Evolutionary conservation across 2,888 invertebrate genomes (phyloP).

Genomic region (Hipparchia sbordonii): DNA sequence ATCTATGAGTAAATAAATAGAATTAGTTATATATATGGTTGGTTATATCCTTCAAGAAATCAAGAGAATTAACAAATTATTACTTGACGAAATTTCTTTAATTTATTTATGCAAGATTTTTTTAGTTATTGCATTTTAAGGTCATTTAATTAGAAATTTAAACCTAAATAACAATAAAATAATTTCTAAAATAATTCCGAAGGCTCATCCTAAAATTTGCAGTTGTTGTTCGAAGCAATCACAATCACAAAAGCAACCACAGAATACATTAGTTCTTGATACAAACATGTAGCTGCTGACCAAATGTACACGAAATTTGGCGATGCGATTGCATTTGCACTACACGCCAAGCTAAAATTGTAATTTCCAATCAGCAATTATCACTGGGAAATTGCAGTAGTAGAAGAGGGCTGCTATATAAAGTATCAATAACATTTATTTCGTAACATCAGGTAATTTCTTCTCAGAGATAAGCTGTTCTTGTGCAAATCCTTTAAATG

Average conservation of each 20-base stretch:
- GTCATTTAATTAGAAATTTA: too few species aligned
- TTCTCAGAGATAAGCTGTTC: too few species aligned
- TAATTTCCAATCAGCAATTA: constrained; percentile 9
- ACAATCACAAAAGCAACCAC: neutral
- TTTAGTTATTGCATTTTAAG: too few species aligned
- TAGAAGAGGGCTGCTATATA: neutral
- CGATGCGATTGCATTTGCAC: neutral
- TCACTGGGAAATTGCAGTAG: neutral
- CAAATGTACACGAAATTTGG: neutral
- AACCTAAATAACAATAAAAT: too few species aligned
- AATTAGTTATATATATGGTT: too few species aligned
- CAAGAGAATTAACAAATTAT: too few species aligned
- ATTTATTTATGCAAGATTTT: neutral
- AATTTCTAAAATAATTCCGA: too few species aligned
- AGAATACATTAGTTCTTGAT: neutral
- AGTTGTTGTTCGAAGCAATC: neutral
- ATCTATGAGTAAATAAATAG: too few species aligned
- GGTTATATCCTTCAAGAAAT: too few species aligned
- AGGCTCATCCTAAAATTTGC: neutral
- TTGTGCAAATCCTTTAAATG: too few species aligned
- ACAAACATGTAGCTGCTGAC: neutral
- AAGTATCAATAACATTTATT: neutral
- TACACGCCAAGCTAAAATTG: neutral
- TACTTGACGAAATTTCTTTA: too few species aligned
- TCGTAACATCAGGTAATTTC: too few species aligned